Evolutionary conservation across 2,888 invertebrate genomes (phyloP).

Genomic region (Papilio elwesi): DNA sequence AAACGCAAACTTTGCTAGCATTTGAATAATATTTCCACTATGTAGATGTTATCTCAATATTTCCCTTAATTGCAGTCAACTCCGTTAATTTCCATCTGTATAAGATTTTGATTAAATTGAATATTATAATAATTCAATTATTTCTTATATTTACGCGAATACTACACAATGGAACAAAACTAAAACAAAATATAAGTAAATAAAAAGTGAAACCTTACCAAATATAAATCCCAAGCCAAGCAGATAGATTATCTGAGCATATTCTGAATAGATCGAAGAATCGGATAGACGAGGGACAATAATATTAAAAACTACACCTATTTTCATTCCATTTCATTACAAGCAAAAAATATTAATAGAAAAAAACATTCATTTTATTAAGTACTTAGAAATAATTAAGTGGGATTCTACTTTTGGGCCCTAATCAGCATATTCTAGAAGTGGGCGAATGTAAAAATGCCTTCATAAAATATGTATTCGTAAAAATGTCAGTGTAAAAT

Average conservation of each 20-base stretch:
- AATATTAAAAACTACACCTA: not conserved
- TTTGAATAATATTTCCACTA: conserved; percentile 27
- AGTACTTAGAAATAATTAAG: not conserved
- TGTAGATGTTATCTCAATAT: conserved; percentile 27
- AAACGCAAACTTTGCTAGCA: conserved; percentile 22
- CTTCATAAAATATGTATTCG: conserved; percentile 27
- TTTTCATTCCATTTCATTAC: not conserved
- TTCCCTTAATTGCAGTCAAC: conserved; percentile 14
- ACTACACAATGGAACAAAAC: too few relatives aligned
- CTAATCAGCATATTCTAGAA: conserved; percentile 26
- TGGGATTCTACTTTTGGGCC: not conserved
- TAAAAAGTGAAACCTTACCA: too few relatives aligned
- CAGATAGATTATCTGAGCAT: not conserved
- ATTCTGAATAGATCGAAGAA: too few relatives aligned
- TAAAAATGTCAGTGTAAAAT: conserved; percentile 35
- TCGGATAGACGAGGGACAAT: too few relatives aligned
- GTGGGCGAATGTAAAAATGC: conserved; percentile 19
- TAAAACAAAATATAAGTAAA: too few relatives aligned
- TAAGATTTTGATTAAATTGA: not conserved
- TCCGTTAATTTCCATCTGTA: conserved; percentile 2
- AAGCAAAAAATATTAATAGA: not conserved
- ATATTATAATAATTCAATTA: not conserved
- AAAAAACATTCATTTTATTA: not conserved
- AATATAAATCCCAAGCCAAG: too few relatives aligned
- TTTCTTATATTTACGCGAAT: too few relatives aligned